Percentiles rank a stretch among this genome's conserved stretches.
These are phyloP conservation scores for Sceloporus undulatus DNA, from an alignment of 2,113 vertebrate genomes.

Conservation along the genomic window DNA sequence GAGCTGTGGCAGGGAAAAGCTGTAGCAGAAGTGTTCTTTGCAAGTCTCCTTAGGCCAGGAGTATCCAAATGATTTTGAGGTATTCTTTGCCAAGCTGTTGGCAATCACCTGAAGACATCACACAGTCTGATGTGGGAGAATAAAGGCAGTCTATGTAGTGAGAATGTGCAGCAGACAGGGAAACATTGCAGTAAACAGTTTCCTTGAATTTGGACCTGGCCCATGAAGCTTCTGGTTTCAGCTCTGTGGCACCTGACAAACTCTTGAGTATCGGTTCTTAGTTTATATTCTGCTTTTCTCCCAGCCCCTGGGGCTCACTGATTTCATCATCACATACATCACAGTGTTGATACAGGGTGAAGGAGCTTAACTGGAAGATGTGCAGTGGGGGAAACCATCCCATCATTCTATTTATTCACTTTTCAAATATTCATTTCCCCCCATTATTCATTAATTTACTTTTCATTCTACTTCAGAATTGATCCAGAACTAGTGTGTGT, in stretches of 20 bases:
- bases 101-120: not conserved
- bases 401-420: not conserved
- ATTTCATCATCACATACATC: not conserved
- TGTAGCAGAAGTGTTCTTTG: not conserved
- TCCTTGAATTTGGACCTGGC: not conserved
- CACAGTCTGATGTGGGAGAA: not conserved
- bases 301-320: not conserved
- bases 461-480: not conserved
- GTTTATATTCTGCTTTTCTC: too few relatives aligned
- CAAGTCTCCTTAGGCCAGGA: not conserved
- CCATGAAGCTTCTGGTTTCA: not conserved
- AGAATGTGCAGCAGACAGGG: not conserved
- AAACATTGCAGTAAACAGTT: not conserved
- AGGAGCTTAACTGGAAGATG: too few relatives aligned
- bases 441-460: not conserved
- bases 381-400: not conserved
- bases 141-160: not conserved
- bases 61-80: too few relatives aligned
- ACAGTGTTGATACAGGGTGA: not conserved
- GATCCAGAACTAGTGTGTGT: not conserved
- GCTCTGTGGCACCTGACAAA: not conserved
- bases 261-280: not conserved
- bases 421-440: not conserved
- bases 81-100: not conserved
- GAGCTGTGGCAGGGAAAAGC: too few relatives aligned